phyloP scores from a whole-genome alignment of 2,113 vertebrate genomes.

The Pangasianodon hypophthalmus region DNA sequence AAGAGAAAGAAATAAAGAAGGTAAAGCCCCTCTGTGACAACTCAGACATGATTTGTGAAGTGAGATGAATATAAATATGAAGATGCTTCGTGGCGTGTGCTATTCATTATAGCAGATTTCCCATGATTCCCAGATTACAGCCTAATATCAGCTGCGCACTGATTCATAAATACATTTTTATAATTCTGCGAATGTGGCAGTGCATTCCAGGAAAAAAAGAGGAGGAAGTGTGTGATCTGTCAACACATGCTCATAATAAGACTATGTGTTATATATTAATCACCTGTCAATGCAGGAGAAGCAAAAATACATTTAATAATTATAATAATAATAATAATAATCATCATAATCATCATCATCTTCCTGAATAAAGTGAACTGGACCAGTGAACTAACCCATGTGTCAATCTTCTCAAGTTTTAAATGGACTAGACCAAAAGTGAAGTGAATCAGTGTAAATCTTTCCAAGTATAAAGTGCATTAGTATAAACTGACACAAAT shows the following conservation, averaged over 20 bases:
- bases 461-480: too few species aligned
- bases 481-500: too few species aligned
- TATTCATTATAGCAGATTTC: neutral
- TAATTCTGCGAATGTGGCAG: neutral
- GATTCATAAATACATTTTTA: neutral
- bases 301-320: neutral
- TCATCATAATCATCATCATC: neutral
- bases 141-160: neutral
- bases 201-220: neutral
- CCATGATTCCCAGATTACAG: neutral
- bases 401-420: too few species aligned
- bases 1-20: neutral
- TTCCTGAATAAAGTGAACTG: neutral
- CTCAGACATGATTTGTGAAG: neutral
- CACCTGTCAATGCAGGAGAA: neutral
- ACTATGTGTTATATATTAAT: neutral
- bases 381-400: too few species aligned
- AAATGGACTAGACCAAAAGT: too few species aligned
- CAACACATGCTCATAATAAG: neutral
- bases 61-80: neutral
- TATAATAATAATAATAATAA: neutral
- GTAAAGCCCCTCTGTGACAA: neutral
- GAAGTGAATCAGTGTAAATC: too few species aligned
- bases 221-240: neutral
- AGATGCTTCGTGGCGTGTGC: neutral